Evolutionary conservation across 2,888 invertebrate genomes (phyloP).

Genomic region (Drosophila engyochracea): DNA sequence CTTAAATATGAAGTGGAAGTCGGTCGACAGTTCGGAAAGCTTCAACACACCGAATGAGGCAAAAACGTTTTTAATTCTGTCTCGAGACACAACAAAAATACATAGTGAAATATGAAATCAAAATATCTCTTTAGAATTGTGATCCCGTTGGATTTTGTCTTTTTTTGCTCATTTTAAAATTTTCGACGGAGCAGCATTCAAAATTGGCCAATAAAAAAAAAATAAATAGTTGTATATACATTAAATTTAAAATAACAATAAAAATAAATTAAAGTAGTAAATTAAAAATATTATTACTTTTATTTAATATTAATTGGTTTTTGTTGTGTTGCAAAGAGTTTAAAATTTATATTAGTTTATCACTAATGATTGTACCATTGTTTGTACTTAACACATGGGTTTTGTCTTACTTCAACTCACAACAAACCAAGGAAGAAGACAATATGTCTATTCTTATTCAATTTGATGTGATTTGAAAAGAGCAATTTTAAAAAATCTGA

Average conservation of each 20-base stretch:
- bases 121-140: neutral
- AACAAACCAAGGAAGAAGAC: neutral
- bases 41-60: too few species aligned
- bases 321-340: neutral
- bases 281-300: neutral
- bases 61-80: neutral
- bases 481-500: neutral
- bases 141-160: neutral
- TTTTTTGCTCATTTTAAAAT: neutral
- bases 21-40: neutral
- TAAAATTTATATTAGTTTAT: neutral
- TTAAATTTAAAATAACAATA: neutral
- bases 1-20: slow-evolving; percentile 18
- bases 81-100: neutral
- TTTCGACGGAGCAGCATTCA: neutral
- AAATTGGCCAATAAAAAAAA: neutral
- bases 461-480: neutral
- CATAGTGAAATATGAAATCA: neutral
- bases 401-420: neutral
- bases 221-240: neutral
- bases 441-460: neutral
- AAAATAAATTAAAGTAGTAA: neutral
- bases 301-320: neutral
- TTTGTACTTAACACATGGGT: neutral
- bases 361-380: fast-evolving